Evolutionary conservation across 2,888 invertebrate species (phyloP).

Genomic region (Lasioglossum villosulum): DNA sequence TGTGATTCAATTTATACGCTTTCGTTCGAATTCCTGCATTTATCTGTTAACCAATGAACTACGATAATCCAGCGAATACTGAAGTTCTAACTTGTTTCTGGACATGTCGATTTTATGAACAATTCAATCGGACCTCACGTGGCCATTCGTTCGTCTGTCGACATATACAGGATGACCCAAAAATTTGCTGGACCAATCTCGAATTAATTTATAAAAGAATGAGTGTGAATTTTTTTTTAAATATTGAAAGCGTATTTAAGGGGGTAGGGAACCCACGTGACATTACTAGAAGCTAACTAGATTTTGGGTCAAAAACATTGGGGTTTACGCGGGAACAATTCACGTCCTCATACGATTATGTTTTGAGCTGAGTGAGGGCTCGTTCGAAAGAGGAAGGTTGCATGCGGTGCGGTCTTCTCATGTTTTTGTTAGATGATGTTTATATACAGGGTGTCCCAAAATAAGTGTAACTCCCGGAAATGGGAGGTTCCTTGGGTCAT

Average conservation of each 20-base stretch:
- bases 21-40: background rate
- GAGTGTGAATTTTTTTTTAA: background rate
- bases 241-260: background rate
- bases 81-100: background rate
- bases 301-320: no score
- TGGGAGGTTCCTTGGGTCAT: no score
- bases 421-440: no score
- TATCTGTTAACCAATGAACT: background rate
- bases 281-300: no score
- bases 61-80: background rate
- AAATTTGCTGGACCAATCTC: background rate
- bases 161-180: fast-evolving
- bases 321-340: no score
- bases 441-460: no score
- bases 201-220: background rate
- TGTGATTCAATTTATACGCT: conserved; percentile 30
- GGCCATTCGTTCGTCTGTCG: background rate
- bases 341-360: no score
- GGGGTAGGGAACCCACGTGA: no score
- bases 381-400: no score
- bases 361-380: no score
- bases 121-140: background rate
- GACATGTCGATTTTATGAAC: background rate
- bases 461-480: no score
- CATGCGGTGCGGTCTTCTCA: no score